Percentiles rank a stretch among this genome's conserved stretches.
Evolutionary conservation across 2,113 vertebrate species (phyloP).

Genomic region (Anoplopoma fimbria): DNA sequence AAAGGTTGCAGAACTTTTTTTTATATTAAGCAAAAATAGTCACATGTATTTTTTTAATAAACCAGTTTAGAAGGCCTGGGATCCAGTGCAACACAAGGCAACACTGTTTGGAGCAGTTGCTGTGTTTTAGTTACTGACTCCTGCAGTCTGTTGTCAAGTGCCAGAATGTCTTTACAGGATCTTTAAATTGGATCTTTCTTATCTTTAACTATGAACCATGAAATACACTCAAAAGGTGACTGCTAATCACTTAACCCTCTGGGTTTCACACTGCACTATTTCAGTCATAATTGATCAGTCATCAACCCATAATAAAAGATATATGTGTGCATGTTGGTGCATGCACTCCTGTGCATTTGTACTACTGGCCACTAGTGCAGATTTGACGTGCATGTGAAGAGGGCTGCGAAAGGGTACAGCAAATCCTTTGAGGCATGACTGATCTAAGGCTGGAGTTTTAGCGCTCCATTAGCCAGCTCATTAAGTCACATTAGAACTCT

Average conservation of each 20-base stretch:
- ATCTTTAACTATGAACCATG: not conserved
- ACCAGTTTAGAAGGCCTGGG: not conserved
- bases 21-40: not conserved
- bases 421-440: conserved; percentile 62
- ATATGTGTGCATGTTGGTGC: not conserved
- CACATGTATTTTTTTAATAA: not conserved
- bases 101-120: not conserved
- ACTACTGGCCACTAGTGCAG: not conserved
- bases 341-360: not conserved
- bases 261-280: not conserved
- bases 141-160: too few species aligned
- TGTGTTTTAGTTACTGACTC: too few species aligned
- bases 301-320: not conserved
- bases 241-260: not conserved
- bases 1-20: not conserved
- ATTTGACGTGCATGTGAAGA: not conserved
- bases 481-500: conserved; percentile 75
- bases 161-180: not conserved
- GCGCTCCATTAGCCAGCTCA: conserved; percentile 73
- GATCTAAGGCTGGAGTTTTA: conserved; percentile 62
- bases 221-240: not conserved
- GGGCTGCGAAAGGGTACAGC: conserved; percentile 6
- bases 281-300: not conserved
- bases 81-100: not conserved
- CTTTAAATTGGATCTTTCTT: not conserved